Conservation (phyloP, 2,113 vertebrate species). For the Desmodus rotundus region DNA sequence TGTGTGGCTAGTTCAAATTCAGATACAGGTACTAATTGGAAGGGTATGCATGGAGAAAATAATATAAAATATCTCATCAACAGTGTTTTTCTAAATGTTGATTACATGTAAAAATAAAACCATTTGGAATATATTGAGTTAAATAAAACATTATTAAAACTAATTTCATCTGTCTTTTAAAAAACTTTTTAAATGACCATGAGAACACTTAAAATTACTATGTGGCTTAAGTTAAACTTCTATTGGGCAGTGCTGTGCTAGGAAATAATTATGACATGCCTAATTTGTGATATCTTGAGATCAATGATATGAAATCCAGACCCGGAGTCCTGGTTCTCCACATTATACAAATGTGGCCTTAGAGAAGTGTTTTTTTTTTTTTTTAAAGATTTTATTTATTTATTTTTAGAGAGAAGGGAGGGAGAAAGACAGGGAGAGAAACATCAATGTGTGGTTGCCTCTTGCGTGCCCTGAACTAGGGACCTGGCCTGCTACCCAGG, state of each 20-base stretch:
- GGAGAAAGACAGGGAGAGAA: too few species aligned
- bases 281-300: neutral
- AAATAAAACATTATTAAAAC: neutral
- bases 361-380: neutral
- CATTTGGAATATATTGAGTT: neutral
- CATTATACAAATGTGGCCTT: neutral
- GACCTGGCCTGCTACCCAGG: too few species aligned
- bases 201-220: neutral
- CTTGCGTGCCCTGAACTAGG: too few species aligned
- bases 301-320: neutral
- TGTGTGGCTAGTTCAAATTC: neutral
- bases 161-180: neutral
- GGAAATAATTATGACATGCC: neutral
- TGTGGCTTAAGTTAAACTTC: neutral
- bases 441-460: too few species aligned
- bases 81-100: neutral
- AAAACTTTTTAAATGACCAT: neutral
- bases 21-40: neutral
- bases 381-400: too few species aligned
- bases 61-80: conserved; percentile 1
- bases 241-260: neutral
- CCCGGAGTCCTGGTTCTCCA: neutral
- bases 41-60: neutral
- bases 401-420: too few species aligned
- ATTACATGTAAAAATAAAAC: conserved; percentile 24